Conservation (phyloP, 2,888 invertebrate species). For the Portevinia maculata region DNA sequence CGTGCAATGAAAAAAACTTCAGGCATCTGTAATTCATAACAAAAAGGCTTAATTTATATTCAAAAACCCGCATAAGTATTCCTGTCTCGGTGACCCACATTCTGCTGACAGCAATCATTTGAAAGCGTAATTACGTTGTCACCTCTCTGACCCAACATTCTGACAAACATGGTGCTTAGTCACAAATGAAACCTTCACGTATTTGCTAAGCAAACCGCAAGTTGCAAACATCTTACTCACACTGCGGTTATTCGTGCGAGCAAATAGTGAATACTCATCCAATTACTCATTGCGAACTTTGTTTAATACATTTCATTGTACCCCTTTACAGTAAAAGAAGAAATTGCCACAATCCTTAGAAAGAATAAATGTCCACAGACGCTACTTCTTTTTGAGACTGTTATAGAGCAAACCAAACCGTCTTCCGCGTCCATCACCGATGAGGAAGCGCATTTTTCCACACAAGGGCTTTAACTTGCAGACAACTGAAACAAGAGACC, state of each 20-base stretch:
- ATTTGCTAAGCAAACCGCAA: conserved; percentile 2
- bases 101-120: conserved; percentile 43
- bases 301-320: conserved; percentile 17
- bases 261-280: conserved; percentile 53
- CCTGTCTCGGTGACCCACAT: conserved; percentile 52
- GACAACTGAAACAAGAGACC: conserved; percentile 29
- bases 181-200: conserved; percentile 39
- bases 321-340: neutral
- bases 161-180: conserved; percentile 44
- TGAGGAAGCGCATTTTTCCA: conserved; percentile 32
- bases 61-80: neutral
- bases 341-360: conserved; percentile 17
- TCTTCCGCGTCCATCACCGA: neutral
- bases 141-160: neutral
- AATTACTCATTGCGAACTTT: conserved; percentile 65
- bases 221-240: conserved; percentile 26
- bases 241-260: conserved; percentile 9
- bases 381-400: conserved; percentile 16
- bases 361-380: conserved; percentile 25
- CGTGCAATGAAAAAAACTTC: conserved; percentile 12
- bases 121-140: conserved; percentile 16
- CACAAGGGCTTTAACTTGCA: conserved; percentile 18
- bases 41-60: conserved; percentile 17
- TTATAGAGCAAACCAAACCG: neutral
- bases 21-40: conserved; percentile 18